Conservation (phyloP, 2,888 invertebrate genomes). For the Macaria notata region DNA sequence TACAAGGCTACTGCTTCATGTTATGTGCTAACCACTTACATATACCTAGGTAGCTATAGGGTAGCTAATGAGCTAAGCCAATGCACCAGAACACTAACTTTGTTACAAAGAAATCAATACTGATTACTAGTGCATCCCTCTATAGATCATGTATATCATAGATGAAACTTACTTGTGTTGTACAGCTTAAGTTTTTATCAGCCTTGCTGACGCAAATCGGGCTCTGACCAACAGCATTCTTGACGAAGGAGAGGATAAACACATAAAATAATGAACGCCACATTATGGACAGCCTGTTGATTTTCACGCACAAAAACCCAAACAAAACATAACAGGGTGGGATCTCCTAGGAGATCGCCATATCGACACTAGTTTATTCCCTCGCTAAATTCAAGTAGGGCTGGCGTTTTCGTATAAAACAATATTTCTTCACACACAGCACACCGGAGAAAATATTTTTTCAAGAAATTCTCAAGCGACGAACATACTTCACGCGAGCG, state of each 20-base stretch:
- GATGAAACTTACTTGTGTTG: slow-evolving; percentile 55
- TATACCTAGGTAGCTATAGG: too few species aligned
- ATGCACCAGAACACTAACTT: not conserved
- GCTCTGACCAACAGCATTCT: slow-evolving; percentile 50
- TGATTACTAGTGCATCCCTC: slow-evolving; percentile 2
- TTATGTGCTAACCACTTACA: too few species aligned
- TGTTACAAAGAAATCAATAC: slow-evolving; percentile 16
- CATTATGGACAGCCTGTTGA: slow-evolving; percentile 38
- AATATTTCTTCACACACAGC: too few species aligned
- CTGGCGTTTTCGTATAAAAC: too few species aligned
- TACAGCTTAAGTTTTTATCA: slow-evolving; percentile 55
- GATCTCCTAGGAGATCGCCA: slow-evolving; percentile 8
- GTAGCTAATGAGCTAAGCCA: not conserved
- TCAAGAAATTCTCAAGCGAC: too few species aligned
- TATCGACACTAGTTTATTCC: not conserved
- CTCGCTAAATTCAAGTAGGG: too few species aligned
- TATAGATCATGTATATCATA: not conserved
- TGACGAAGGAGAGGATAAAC: slow-evolving; percentile 47
- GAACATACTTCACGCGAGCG: too few species aligned
- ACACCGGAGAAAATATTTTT: too few species aligned
- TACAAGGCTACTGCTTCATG: too few species aligned
- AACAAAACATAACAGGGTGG: slow-evolving; percentile 30
- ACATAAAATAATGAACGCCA: slow-evolving; percentile 48
- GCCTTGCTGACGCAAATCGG: slow-evolving; percentile 52
- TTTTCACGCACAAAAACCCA: slow-evolving; percentile 21